Base-by-base conservation (phyloP, 2,113 vertebrate species). In the Planiliza haematocheilus region DNA sequence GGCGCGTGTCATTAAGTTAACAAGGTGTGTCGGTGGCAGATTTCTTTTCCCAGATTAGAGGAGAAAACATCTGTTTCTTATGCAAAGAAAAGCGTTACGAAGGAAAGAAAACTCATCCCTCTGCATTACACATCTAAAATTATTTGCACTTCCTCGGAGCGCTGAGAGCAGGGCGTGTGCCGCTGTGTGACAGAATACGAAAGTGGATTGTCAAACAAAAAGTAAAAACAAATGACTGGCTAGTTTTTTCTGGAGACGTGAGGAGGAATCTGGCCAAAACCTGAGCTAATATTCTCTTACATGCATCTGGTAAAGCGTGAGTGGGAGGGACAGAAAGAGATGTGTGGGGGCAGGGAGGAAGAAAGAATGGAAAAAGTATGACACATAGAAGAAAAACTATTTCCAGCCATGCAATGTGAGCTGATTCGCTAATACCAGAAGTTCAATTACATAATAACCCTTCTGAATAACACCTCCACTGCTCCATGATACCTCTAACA, bases 331-430 rank as follows among this genome's bases (percentile, higher is more conserved):
- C 37, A 61, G 62, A 79, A 70, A 81, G 30, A 78, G 72, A 83
- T 62, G 77, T 76, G 83, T 7, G 83, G 80, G 77, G 70, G 82
- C 41, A 79, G 81, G 67, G 77, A 79, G 55, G 69, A 56, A 78
- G 69, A 89, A 86, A 83, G 78, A 89, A 85, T 78, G 79, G 78
- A 81, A 87, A 86, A 84, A 77, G 81, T 86, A 86, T 86, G 80
- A 85, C 87, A 86, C 86, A 90, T 61, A 72, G 63, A 84, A 72
- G 86, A 86, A 73, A 80, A 75, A 88, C 77, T 86, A 86, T 91
- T 87, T 88, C 83, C 75, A 84, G 80, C 61, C 11, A 69, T 58
- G 70, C 70, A 70, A 63, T 65, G 43, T 37, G 38, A 69, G 59
- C 8, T 0, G 30, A 56, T 76, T 56, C 46, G 41, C 72, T 67